A percentile compares a stretch with the other conserved stretches of the same genome.
Evolutionary conservation across 1,140 invertebrate genomes (phyloP).

Genomic region (Venustaconcha ellipsiformis): DNA sequence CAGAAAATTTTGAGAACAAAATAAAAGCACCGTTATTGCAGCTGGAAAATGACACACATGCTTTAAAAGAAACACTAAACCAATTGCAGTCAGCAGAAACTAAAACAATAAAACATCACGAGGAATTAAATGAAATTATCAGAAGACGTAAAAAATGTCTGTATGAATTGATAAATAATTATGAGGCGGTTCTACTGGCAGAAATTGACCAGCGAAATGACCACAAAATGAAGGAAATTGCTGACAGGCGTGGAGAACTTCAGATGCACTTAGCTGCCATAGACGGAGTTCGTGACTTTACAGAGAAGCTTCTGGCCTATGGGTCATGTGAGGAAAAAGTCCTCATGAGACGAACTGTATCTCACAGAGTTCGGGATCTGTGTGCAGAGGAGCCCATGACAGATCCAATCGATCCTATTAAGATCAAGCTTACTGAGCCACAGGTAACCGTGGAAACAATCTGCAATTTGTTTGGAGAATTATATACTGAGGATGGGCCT

Average conservation of each 20-base stretch:
- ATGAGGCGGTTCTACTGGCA: conserved; percentile 48
- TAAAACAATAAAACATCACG: conserved; percentile 38
- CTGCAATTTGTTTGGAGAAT: conserved; percentile 60
- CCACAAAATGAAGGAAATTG: conserved; percentile 45
- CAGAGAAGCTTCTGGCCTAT: conserved; percentile 55
- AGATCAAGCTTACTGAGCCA: conserved; percentile 45
- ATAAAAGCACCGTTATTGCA: conserved; percentile 54
- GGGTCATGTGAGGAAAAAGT: conserved; percentile 63
- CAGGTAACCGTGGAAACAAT: conserved; percentile 53
- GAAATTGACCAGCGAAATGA: conserved; percentile 50
- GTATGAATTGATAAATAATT: conserved; percentile 49
- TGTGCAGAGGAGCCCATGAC: conserved; percentile 50
- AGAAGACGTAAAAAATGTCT: conserved; percentile 51
- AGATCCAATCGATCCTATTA: conserved; percentile 31
- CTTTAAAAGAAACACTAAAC: conserved; percentile 35
- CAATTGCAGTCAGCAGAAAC: too few relatives aligned
- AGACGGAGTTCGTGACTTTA: conserved; percentile 53
- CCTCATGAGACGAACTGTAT: conserved; percentile 51
- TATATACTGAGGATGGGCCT: conserved; percentile 13
- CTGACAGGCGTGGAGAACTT: conserved; percentile 36
- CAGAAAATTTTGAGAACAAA: conserved; percentile 57
- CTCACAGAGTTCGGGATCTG: conserved; percentile 55
- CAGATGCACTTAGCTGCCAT: conserved; percentile 53
- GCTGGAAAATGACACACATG: conserved; percentile 45
- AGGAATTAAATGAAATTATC: conserved; percentile 38